Conservation (phyloP, 1,140 invertebrate genomes). For the honey bee (Apis mellifera) region Amel_HAv3.1 CM009933.2:3592001-3592500, state of each 20-base stretch:
- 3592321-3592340: slow-evolving; percentile 4
- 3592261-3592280: neutral
- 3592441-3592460: neutral
- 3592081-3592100: no score
- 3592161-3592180: no score
- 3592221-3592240: neutral
- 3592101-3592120: no score
- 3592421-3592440: neutral
- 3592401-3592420: neutral
- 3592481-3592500: no score
- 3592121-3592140: no score
- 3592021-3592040: neutral
- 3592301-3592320: slow-evolving; percentile 1
- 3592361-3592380: neutral
- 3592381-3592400: neutral
- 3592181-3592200: neutral
- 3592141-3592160: no score
- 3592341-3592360: neutral
- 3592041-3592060: neutral
- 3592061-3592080: no score
- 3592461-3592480: neutral
- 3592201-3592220: neutral
- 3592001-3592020: neutral
- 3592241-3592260: neutral
- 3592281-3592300: neutral